phyloP scores from a whole-genome alignment of 2,888 invertebrate species.

The Diaperis boleti region DNA sequence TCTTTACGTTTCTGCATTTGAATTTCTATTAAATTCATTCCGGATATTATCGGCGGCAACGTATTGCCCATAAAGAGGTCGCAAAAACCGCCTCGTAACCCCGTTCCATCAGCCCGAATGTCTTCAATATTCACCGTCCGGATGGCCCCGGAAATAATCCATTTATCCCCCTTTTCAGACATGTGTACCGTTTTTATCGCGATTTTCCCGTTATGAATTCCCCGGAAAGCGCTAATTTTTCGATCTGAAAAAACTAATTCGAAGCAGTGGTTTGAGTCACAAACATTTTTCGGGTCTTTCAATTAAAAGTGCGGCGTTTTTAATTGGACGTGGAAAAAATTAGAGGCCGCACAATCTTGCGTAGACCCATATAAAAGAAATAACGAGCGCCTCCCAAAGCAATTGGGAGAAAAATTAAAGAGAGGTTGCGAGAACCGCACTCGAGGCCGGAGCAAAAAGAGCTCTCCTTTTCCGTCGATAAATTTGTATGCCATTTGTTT shows the following conservation, averaged over 20 bases:
- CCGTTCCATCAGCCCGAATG: conserved; percentile 21
- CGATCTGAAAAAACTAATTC: conserved; percentile 19
- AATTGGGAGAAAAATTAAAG: conserved; percentile 27
- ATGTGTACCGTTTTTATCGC: conserved; percentile 26
- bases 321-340: conserved; percentile 17
- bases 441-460: conserved; percentile 7
- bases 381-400: conserved; percentile 10
- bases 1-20: too few species aligned
- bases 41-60: too few species aligned
- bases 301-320: neutral
- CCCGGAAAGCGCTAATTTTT: conserved; percentile 16
- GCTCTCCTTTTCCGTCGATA: too few species aligned
- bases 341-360: conserved; percentile 13
- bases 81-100: conserved; percentile 1
- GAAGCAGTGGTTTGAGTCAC: conserved; percentile 7
- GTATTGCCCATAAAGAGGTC: too few species aligned
- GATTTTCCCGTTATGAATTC: conserved; percentile 5
- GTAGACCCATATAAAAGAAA: conserved; percentile 15
- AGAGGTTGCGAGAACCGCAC: conserved; percentile 21
- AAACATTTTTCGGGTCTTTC: conserved; percentile 13
- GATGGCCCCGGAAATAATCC: conserved; percentile 34
- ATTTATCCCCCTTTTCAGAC: conserved; percentile 23
- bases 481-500: too few species aligned
- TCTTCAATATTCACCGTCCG: conserved; percentile 28
- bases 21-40: too few species aligned